Evolutionary conservation across 2,113 vertebrate species (phyloP).

Genomic region (Prunella fulvescens): DNA sequence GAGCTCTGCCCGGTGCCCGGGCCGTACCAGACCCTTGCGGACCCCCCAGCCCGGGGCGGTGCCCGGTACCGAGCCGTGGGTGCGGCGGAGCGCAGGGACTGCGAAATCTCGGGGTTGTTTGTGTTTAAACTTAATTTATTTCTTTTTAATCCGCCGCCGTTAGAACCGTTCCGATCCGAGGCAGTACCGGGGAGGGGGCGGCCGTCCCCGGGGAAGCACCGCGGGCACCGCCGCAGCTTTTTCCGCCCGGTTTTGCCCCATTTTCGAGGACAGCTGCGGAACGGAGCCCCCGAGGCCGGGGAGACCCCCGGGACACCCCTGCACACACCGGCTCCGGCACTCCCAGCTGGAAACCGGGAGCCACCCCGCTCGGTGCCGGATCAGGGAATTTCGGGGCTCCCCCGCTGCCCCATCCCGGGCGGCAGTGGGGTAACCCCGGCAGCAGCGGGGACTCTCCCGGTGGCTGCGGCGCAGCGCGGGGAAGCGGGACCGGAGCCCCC

Average conservation of each 20-base stretch:
- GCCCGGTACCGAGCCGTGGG: neutral
- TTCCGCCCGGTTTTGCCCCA: neutral
- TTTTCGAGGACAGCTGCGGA: too few species aligned
- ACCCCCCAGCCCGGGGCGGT: too few species aligned
- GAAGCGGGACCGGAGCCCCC: neutral
- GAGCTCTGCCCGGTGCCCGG: neutral
- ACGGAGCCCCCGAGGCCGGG: neutral
- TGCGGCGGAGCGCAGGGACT: fast-evolving
- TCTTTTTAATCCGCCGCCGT: neutral
- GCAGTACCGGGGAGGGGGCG: neutral
- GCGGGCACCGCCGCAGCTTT: neutral
- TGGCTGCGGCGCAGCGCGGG: neutral
- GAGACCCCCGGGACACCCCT: neutral
- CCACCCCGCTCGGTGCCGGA: neutral
- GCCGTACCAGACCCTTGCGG: too few species aligned
- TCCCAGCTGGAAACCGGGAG: neutral
- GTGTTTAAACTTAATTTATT: neutral
- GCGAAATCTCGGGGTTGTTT: neutral
- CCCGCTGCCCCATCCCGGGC: neutral
- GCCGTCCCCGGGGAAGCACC: neutral
- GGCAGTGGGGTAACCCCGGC: neutral
- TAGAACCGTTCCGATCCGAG: neutral
- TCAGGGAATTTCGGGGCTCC: neutral
- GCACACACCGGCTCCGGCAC: neutral
- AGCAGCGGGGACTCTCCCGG: neutral